Evolutionary conservation across 2,797 vertebrate genomes (phyloP).

Genomic region (Allochrocebus solatus): DNA sequence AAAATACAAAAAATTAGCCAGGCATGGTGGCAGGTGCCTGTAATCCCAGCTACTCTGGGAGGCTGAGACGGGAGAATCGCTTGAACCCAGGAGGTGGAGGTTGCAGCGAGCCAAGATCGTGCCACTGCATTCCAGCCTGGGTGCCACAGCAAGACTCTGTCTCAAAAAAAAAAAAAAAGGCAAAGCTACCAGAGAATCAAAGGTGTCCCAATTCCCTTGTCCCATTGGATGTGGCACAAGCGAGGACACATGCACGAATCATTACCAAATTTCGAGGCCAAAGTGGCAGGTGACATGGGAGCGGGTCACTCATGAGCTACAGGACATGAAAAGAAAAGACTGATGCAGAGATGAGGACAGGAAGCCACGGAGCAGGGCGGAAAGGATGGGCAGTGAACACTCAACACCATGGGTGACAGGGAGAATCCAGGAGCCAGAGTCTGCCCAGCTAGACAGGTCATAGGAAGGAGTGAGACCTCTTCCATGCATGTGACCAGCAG

Average conservation of each 20-base stretch:
- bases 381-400: neutral
- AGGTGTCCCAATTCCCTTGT: neutral
- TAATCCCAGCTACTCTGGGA: neutral
- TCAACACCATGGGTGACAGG: neutral
- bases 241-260: fast-evolving
- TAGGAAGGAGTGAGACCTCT: neutral
- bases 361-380: neutral
- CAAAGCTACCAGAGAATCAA: neutral
- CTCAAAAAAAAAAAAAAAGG: neutral
- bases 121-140: neutral
- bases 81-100: neutral
- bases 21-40: neutral
- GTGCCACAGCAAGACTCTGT: neutral
- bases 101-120: neutral
- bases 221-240: fast-evolving
- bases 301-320: too few species aligned
- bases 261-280: fast-evolving
- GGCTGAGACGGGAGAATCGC: neutral
- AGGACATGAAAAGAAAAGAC: neutral
- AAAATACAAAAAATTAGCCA: neutral
- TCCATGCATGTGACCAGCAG: fast-evolving
- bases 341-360: neutral
- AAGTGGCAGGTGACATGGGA: neutral
- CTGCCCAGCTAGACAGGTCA: neutral
- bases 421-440: neutral